These are phyloP conservation scores for Drosophila antonietae DNA, from an alignment of 2,888 invertebrate genomes.

Conservation along the genomic window DNA sequence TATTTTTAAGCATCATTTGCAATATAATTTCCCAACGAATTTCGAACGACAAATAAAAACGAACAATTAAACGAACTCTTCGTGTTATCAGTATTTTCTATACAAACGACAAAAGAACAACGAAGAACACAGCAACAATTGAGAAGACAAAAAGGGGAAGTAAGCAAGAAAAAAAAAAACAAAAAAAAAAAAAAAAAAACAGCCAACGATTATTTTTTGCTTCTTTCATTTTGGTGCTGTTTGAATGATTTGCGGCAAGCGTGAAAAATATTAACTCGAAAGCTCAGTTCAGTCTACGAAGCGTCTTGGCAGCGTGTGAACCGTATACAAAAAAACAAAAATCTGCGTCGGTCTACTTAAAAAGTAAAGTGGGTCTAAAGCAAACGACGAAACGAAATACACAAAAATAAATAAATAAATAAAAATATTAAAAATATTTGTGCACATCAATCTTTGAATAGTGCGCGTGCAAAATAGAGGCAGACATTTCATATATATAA, in stretches of 20 bases:
- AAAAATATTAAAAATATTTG: slow-evolving; percentile 18
- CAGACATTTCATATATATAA: slow-evolving; percentile 9
- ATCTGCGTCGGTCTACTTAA: slow-evolving; percentile 13
- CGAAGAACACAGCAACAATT: slow-evolving; percentile 7
- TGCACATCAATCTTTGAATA: slow-evolving; percentile 11
- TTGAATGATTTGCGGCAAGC: slow-evolving; percentile 32
- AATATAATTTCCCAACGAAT: slow-evolving; percentile 42
- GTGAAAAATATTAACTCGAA: slow-evolving; percentile 52
- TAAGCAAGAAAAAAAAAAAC: background rate
- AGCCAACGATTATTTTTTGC: slow-evolving; percentile 34
- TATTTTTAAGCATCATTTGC: slow-evolving; percentile 20
- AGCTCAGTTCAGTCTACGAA: slow-evolving; percentile 49
- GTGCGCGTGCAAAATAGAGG: slow-evolving; percentile 17
- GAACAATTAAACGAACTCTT: slow-evolving; percentile 72
- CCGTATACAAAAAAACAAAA: background rate
- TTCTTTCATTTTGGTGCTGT: slow-evolving; percentile 21
- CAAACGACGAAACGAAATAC: slow-evolving; percentile 32
- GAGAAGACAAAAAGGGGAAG: slow-evolving; percentile 14
- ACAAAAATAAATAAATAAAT: slow-evolving; percentile 16
- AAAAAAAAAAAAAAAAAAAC: background rate
- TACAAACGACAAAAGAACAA: slow-evolving; percentile 40
- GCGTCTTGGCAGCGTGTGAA: slow-evolving; percentile 44
- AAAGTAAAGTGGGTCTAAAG: slow-evolving; percentile 23
- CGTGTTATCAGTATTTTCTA: slow-evolving; percentile 70
- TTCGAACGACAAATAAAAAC: slow-evolving; percentile 71